Conservation (phyloP, 1,140 invertebrate genomes). For the Littorina saxatilis region DNA sequence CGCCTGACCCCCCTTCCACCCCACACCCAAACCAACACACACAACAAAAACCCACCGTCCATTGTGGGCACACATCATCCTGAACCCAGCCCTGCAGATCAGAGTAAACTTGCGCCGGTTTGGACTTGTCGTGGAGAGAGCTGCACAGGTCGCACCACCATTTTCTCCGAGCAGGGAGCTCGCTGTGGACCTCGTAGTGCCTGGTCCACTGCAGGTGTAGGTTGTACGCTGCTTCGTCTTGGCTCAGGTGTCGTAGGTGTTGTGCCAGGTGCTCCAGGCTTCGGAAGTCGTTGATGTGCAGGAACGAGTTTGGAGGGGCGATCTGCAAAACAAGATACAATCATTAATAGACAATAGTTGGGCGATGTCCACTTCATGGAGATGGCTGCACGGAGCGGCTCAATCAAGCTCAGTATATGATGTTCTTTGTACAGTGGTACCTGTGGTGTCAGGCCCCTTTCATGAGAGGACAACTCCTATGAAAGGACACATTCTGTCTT, state of each 20-base stretch:
- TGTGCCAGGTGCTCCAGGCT: conserved; percentile 89
- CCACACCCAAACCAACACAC: not conserved
- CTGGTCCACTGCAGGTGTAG: conserved; percentile 71
- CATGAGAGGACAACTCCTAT: too few species aligned
- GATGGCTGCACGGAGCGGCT: too few species aligned
- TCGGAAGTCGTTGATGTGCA: conserved; percentile 96
- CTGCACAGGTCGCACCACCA: conserved; percentile 57
- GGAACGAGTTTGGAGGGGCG: conserved; percentile 84
- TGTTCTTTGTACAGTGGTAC: too few species aligned
- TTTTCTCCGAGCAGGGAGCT: conserved; percentile 46
- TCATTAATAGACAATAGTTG: too few species aligned
- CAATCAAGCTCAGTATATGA: too few species aligned
- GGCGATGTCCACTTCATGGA: too few species aligned
- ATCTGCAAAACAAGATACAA: conserved; percentile 14
- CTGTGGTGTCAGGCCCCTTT: too few species aligned
- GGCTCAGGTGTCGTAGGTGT: conserved; percentile 83
- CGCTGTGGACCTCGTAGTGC: conserved; percentile 52
- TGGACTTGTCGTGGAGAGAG: conserved; percentile 51
- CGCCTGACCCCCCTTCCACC: too few species aligned
- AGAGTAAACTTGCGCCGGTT: conserved; percentile 57
- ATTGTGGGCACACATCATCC: conserved; percentile 56
- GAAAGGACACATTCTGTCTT: too few species aligned
- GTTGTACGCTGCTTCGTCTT: conserved; percentile 66
- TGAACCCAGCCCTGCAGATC: conserved; percentile 62
- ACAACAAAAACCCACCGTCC: conserved; percentile 42